phyloP scores from a whole-genome alignment of 2,888 invertebrate genomes.

The Cephalotes varians region DNA sequence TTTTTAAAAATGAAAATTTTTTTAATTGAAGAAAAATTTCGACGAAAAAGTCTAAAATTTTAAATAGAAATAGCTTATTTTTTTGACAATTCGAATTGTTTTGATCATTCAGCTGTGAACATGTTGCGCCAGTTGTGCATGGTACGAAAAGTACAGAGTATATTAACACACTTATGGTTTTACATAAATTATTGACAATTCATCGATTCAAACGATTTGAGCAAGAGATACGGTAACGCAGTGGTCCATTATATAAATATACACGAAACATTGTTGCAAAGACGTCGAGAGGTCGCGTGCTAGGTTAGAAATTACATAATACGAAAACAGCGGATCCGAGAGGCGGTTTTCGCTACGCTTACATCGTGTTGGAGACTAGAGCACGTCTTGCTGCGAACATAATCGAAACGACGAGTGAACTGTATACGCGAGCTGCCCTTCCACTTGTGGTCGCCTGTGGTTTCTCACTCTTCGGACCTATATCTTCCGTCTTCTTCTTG shows the following conservation, averaged over 20 bases:
- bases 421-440: too few species aligned
- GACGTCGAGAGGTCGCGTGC: conserved; percentile 1
- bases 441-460: background rate
- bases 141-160: background rate
- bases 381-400: conserved; percentile 76
- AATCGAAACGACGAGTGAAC: conserved; percentile 19
- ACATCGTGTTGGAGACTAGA: conserved; percentile 73
- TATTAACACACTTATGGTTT: background rate
- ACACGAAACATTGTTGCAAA: background rate
- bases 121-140: background rate
- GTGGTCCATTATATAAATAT: background rate
- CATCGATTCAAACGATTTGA: background rate
- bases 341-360: conserved; percentile 61
- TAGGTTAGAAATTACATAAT: conserved; percentile 80
- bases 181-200: background rate
- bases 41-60: background rate
- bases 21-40: background rate
- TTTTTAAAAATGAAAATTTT: too few species aligned
- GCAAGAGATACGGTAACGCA: conserved; percentile 4
- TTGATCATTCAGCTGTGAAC: background rate
- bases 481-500: too few species aligned
- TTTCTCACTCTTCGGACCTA: too few species aligned
- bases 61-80: background rate
- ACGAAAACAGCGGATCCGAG: conserved; percentile 24
- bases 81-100: conserved; percentile 1